These are phyloP conservation scores for Trichosurus vulpecula DNA, from an alignment of 2,797 vertebrate species.

Conservation along the genomic window DNA sequence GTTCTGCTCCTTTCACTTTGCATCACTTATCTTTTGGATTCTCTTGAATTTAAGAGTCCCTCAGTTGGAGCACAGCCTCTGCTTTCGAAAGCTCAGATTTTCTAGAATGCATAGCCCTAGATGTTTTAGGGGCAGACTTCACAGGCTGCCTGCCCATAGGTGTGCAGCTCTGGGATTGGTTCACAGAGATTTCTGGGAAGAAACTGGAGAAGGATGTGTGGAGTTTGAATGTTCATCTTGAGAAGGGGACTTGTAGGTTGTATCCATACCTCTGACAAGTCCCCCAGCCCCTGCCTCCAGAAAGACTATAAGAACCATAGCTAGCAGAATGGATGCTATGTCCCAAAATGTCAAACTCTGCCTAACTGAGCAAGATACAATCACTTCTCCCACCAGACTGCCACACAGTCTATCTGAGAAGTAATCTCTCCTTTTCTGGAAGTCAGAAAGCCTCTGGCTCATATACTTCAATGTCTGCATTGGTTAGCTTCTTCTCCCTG, in stretches of 20 bases:
- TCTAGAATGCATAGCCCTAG: background rate
- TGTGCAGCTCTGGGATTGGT: background rate
- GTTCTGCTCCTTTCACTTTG: background rate
- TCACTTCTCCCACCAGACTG: background rate
- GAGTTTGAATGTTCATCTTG: background rate
- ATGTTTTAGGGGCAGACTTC: background rate
- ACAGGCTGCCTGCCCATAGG: background rate
- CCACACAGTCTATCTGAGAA: background rate
- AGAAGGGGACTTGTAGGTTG: background rate
- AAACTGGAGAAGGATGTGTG: background rate
- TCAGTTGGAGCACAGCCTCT: background rate
- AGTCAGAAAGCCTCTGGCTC: background rate
- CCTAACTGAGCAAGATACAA: background rate
- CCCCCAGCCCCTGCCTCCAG: background rate
- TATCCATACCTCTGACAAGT: background rate
- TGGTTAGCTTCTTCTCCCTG: background rate
- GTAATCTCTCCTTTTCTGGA: background rate
- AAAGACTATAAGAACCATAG: background rate
- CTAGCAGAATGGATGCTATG: background rate
- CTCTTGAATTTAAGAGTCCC: background rate
- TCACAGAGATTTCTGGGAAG: background rate
- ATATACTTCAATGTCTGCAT: background rate
- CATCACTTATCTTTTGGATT: background rate
- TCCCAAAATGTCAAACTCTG: background rate
- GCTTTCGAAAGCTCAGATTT: background rate